Base-by-base conservation (phyloP, 2,888 invertebrate species). In the Ormyrus labotus region DNA sequence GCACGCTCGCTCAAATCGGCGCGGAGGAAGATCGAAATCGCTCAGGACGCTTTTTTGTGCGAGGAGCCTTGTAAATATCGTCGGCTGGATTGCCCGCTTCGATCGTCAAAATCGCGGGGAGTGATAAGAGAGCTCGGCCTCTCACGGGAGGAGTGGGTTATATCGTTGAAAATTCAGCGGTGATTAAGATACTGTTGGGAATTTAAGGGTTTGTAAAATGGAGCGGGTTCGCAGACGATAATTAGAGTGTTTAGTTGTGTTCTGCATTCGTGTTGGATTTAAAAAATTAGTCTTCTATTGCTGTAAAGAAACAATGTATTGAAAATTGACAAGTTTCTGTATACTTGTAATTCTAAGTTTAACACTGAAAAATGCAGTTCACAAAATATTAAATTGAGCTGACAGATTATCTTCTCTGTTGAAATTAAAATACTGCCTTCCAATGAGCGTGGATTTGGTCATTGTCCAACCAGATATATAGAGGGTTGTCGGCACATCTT, bases 101-200 rank as follows among this genome's bases (percentile, higher is more conserved):
- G 75, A 76, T 76, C 61, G 68, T 76, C 68, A 19, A 76, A 76
- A 68, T 68, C 75, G n/a, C 58, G 48, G 50, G 45, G 19, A 45
- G 48, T 47, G 64, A 64, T 64, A 64, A 73, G 47, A 7, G 45
- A 34, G 34, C 34, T 11, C 57, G 63, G 64, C 47, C 50, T 34
- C 13, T 63, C 5, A 10, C 47, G 57, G 57, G n/a, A 47, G 47
- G 8, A 6, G 67, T 68, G 67, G 60, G 45, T 45, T 45, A 57
- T 76, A 70, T 76, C 69, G 76, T 34, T 47, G n/a, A 48, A 63
- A 61, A 76, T 76, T 69, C 76, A 69, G 61, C 19, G 69, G 63
- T 76, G 57, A 76, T 76, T 69, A 61, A 69, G 76, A 76, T 76
- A 63, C 76, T 75, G 76, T 76, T 57, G 63, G 11, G 63, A 47